These are phyloP conservation scores for Henicopernis longicauda DNA, from an alignment of 2,113 vertebrate genomes.

Conservation along the genomic window DNA sequence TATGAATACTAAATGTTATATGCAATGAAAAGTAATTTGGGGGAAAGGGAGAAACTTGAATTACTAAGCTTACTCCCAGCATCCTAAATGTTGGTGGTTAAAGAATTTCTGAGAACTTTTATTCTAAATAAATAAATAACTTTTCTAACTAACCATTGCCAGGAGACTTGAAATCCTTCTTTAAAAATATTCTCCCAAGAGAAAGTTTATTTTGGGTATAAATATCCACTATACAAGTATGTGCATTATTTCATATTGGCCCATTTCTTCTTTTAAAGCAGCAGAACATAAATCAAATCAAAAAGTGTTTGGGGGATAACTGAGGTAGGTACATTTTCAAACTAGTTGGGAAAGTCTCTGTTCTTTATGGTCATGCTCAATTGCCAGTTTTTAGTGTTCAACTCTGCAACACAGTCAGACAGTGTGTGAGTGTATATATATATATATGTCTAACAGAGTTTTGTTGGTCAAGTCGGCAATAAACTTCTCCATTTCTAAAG, in stretches of 20 bases:
- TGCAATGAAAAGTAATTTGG: neutral
- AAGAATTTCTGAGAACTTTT: conserved; percentile 57
- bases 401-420: neutral
- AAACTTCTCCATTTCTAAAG: neutral
- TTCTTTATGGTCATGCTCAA: conserved; percentile 29
- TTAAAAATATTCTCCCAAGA: conserved; percentile 70
- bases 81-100: conserved; percentile 35
- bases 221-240: conserved; percentile 63
- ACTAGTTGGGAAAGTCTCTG: conserved; percentile 32
- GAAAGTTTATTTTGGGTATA: conserved; percentile 67
- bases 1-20: neutral
- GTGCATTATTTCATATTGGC: conserved; percentile 71
- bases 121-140: conserved; percentile 54
- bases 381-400: conserved; percentile 30
- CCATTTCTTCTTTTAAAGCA: conserved; percentile 71
- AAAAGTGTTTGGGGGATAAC: conserved; percentile 56
- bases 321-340: conserved; percentile 61
- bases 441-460: neutral
- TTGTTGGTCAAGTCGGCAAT: neutral
- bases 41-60: neutral
- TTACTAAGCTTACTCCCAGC: neutral
- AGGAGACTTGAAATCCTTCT: conserved; percentile 56
- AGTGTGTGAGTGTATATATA: neutral
- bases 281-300: conserved; percentile 58
- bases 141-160: conserved; percentile 22